Evolutionary conservation across 2,888 invertebrate genomes (phyloP).

Genomic region (Cosmorhoe ocellata): DNA sequence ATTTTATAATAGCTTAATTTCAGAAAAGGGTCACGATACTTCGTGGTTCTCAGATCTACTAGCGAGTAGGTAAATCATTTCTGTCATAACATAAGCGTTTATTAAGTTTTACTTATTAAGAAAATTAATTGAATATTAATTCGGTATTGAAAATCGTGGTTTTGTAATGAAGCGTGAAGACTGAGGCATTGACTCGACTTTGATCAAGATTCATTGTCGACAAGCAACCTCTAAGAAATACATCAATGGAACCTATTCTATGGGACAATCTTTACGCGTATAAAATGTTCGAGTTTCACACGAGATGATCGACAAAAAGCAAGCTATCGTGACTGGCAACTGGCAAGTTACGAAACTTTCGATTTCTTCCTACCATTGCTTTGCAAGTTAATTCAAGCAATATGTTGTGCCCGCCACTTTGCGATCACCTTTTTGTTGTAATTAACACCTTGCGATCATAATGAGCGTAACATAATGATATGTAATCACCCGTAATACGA

Average conservation of each 20-base stretch:
- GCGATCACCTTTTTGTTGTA: conserved; percentile 27
- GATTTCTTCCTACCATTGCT: conserved; percentile 59
- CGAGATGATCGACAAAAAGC: conserved; percentile 66
- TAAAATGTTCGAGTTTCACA: conserved; percentile 57
- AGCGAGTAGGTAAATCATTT: conserved; percentile 15
- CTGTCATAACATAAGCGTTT: conserved; percentile 13
- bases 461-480: conserved; percentile 19
- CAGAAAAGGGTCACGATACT: conserved; percentile 20
- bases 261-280: conserved; percentile 33
- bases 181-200: not conserved
- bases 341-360: conserved; percentile 65
- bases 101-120: conserved; percentile 13
- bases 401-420: conserved; percentile 16
- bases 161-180: conserved; percentile 12
- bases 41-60: not conserved
- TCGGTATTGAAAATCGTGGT: conserved; percentile 9
- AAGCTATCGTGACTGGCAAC: conserved; percentile 51
- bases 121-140: conserved; percentile 18
- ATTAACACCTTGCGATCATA: conserved; percentile 21
- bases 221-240: conserved; percentile 24
- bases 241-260: conserved; percentile 11
- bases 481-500: conserved; percentile 24
- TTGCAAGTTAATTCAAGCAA: conserved; percentile 43
- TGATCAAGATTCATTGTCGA: conserved; percentile 17
- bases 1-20: conserved; percentile 22